phyloP scores from a whole-genome alignment of 2,113 vertebrate genomes.

The Microcebus murinus region DNA sequence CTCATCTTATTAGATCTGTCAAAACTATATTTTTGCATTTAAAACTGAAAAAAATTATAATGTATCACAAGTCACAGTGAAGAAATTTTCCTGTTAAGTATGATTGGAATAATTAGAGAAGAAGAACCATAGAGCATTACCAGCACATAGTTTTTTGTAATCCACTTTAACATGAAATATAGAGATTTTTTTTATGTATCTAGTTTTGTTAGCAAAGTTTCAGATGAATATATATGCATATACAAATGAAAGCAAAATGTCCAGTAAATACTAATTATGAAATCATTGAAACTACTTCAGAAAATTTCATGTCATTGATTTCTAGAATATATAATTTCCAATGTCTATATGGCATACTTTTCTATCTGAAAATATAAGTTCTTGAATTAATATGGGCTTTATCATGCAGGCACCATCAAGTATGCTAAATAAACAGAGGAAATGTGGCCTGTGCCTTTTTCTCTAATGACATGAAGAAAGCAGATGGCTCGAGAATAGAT shows the following conservation, averaged over 20 bases:
- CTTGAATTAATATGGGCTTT: slow-evolving; percentile 26
- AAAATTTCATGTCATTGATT: not conserved
- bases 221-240: not conserved
- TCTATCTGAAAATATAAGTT: slow-evolving; percentile 6
- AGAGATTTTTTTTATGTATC: not conserved
- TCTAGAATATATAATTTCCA: not conserved
- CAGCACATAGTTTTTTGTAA: not conserved
- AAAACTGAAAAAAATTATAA: slow-evolving; percentile 24
- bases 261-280: not conserved
- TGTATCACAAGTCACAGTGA: not conserved
- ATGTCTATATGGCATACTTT: not conserved
- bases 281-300: not conserved
- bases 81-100: not conserved
- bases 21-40: slow-evolving; percentile 50
- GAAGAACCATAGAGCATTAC: not conserved
- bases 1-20: slow-evolving; percentile 40
- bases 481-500: slow-evolving; percentile 44
- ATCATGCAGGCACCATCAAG: not conserved
- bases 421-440: not conserved
- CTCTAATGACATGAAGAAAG: slow-evolving; percentile 37
- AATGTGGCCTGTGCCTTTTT: slow-evolving; percentile 22
- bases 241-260: not conserved
- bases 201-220: not conserved
- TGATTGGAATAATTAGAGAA: not conserved
- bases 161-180: not conserved